Evolutionary conservation across 2,797 vertebrate genomes (phyloP).

Genomic region (Diplodus puntazzo): DNA sequence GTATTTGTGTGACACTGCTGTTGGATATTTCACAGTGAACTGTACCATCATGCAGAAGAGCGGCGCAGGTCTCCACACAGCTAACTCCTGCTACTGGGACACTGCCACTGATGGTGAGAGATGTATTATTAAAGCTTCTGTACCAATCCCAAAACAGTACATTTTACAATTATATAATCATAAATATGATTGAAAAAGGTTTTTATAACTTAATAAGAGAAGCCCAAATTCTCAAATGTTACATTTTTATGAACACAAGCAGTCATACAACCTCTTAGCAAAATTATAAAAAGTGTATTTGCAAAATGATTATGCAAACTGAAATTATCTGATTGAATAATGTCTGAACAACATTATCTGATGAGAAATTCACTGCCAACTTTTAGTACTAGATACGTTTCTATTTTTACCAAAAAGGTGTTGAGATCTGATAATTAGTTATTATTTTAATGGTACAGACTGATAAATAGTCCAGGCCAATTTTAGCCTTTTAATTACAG

Average conservation of each 20-base stretch:
- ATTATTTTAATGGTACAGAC: too few relatives aligned
- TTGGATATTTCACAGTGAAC: slow-evolving; percentile 87
- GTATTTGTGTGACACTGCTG: neutral
- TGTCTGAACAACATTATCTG: too few relatives aligned
- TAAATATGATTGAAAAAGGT: neutral
- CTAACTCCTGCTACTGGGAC: slow-evolving; percentile 98
- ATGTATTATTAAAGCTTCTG: neutral
- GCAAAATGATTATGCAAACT: too few relatives aligned
- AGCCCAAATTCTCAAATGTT: neutral
- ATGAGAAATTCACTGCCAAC: too few relatives aligned
- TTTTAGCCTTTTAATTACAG: too few relatives aligned
- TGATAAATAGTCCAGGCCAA: too few relatives aligned
- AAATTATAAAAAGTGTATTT: too few relatives aligned
- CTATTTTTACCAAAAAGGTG: too few relatives aligned
- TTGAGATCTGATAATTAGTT: too few relatives aligned
- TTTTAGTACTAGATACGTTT: too few relatives aligned
- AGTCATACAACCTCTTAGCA: neutral
- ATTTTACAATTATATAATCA: neutral
- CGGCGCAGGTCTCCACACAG: slow-evolving; percentile 95
- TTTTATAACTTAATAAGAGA: neutral
- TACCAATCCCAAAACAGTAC: neutral
- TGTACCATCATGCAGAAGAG: slow-evolving; percentile 97
- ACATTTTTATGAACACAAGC: neutral
- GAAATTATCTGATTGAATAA: too few relatives aligned
- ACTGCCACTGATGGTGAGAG: slow-evolving; percentile 93